Conservation (phyloP, 1,140 invertebrate genomes). For the Neodiprion lecontei region DNA sequence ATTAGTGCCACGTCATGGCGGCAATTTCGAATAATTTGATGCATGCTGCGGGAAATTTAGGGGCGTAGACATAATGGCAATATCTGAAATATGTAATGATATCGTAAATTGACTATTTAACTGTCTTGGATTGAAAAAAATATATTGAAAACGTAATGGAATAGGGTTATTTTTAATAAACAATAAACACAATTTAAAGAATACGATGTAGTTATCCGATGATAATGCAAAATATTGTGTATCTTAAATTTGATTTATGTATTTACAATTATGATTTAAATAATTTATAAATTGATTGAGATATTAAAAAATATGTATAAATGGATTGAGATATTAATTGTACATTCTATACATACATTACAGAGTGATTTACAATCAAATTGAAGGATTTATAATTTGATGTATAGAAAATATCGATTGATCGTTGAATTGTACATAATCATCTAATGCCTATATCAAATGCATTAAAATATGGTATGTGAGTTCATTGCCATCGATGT, state of each 20-base stretch:
- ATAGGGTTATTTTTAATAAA: background rate
- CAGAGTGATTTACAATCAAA: background rate
- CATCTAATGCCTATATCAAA: conserved; percentile 23
- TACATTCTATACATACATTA: background rate
- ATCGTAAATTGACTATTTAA: background rate
- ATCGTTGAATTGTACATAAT: background rate
- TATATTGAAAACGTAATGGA: background rate
- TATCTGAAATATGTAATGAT: background rate
- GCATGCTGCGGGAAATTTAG: background rate
- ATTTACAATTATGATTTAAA: background rate
- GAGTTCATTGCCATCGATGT: conserved; percentile 18
- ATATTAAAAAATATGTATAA: background rate
- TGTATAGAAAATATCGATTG: background rate
- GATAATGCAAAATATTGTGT: background rate
- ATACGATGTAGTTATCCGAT: background rate
- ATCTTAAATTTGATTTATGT: background rate
- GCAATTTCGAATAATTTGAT: background rate
- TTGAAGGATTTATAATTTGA: background rate
- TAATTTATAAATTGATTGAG: background rate
- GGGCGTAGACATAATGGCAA: background rate
- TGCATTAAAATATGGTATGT: conserved; percentile 21
- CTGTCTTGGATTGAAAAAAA: background rate
- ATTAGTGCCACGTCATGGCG: background rate
- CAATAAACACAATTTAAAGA: background rate
- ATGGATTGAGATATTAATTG: background rate